Conservation (phyloP, 92 coral and sea anemone species). For the Heliopora coerulea region DNA sequence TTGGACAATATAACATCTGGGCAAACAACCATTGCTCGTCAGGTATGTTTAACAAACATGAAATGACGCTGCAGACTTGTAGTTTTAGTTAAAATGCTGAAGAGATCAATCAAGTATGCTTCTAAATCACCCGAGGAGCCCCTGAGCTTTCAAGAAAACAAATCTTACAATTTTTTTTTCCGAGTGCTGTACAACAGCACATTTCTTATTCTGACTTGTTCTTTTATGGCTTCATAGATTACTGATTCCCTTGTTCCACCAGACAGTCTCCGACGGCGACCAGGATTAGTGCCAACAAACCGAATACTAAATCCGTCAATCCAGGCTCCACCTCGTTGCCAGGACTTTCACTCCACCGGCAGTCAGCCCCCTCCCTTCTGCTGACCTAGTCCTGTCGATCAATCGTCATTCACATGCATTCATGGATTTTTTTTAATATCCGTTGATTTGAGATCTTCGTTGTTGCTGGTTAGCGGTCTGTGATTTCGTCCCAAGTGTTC, state of each 20-base stretch:
- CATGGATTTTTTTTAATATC: background rate
- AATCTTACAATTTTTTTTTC: no score
- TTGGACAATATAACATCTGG: constrained; percentile 43
- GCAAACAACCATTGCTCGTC: constrained; percentile 34
- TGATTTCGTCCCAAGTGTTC: background rate
- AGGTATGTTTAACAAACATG: background rate
- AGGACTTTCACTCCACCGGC: constrained; percentile 13
- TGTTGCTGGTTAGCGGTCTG: constrained; percentile 24
- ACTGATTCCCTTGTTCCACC: background rate
- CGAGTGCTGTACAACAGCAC: background rate
- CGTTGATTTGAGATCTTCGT: constrained; percentile 7
- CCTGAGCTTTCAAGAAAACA: no score
- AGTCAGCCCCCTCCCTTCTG: constrained; percentile 26
- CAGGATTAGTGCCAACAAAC: constrained; percentile 12
- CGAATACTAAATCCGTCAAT: constrained; percentile 11
- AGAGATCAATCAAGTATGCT: no score
- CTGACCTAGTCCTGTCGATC: background rate
- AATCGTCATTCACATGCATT: constrained; percentile 16
- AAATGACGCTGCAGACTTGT: background rate
- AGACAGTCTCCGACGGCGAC: constrained; percentile 3
- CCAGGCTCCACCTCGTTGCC: constrained; percentile 17
- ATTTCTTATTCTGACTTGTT: background rate
- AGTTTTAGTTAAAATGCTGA: no score
- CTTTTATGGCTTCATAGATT: constrained; percentile 3
- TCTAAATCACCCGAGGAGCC: no score